Evolutionary conservation across 2,113 vertebrate genomes (phyloP).

Genomic region (Arenaria interpres): DNA sequence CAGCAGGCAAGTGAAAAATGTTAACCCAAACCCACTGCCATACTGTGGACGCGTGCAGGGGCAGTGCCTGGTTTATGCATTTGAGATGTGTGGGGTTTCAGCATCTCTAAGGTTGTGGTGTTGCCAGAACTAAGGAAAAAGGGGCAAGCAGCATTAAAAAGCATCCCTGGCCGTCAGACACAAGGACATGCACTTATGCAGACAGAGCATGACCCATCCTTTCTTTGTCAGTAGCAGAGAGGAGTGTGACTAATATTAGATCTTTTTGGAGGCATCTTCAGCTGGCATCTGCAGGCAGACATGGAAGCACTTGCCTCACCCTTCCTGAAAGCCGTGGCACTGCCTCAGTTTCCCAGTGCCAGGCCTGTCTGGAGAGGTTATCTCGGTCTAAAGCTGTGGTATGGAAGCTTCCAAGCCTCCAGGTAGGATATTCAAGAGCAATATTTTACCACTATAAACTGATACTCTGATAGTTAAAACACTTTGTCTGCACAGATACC

Average conservation of each 20-base stretch:
- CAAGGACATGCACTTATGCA: background rate
- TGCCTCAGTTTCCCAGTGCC: accelerated
- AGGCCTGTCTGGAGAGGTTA: background rate
- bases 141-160: background rate
- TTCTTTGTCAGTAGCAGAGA: background rate
- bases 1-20: background rate
- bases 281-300: background rate
- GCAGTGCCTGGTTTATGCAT: background rate
- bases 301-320: background rate
- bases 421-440: background rate
- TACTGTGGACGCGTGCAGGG: background rate
- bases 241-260: background rate
- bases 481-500: background rate
- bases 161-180: background rate
- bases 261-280: background rate
- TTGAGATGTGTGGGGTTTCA: background rate
- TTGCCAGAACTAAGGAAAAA: background rate
- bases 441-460: background rate
- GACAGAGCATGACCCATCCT: background rate
- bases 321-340: background rate
- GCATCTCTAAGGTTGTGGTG: background rate
- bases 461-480: background rate
- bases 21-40: background rate
- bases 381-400: background rate
- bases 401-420: background rate